phyloP scores from a whole-genome alignment of 2,888 invertebrate species.

The Cyrtodaria siliqua region DNA sequence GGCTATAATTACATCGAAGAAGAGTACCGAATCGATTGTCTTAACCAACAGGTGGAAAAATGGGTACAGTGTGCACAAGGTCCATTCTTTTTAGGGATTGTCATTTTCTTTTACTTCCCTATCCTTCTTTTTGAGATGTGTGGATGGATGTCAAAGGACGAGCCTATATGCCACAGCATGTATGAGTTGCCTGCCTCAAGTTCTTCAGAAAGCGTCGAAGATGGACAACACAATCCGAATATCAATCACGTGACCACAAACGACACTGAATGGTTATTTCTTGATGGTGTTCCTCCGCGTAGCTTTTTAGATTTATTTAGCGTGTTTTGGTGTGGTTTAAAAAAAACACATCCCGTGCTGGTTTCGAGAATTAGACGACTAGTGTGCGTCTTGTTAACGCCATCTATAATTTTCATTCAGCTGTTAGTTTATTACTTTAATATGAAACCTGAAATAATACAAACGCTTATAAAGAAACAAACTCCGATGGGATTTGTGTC shows the following conservation, averaged over 20 bases:
- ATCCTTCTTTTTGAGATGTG: conserved; percentile 16
- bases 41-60: conserved; percentile 14
- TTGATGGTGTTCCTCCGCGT: conserved; percentile 28
- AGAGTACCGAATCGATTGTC: not conserved
- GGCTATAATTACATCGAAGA: conserved; percentile 22
- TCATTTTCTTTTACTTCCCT: conserved; percentile 39
- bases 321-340: conserved; percentile 9
- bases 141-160: conserved; percentile 26
- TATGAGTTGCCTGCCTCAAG: not conserved
- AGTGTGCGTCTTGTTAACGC: conserved; percentile 16
- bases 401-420: conserved; percentile 20
- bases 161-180: conserved; percentile 6
- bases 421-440: conserved; percentile 14
- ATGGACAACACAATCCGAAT: not conserved
- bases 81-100: conserved; percentile 32
- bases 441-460: conserved; percentile 2
- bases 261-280: conserved; percentile 26
- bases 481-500: conserved; percentile 45
- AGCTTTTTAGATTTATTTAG: conserved; percentile 6
- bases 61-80: conserved; percentile 35
- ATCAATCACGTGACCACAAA: not conserved
- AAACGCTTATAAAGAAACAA: conserved; percentile 15
- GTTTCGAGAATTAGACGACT: conserved; percentile 37
- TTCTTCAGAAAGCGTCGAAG: not conserved
- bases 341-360: conserved; percentile 8